Base-by-base conservation (phyloP, 1,140 invertebrate genomes). In the Solenopsis fugax region DNA sequence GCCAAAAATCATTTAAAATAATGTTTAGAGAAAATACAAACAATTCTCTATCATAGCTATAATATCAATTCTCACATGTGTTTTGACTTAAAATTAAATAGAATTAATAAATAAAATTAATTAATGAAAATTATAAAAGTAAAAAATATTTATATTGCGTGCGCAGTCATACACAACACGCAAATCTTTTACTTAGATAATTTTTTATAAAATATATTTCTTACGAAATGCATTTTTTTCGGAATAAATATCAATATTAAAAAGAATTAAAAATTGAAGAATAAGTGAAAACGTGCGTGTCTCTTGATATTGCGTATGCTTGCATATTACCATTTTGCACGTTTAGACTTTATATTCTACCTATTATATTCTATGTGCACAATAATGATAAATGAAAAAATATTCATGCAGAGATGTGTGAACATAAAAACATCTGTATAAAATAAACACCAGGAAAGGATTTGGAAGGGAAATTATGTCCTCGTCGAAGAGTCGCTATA, bases 401-500 rank as follows among this genome's bases (percentile, higher is more conserved):
- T 69, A 71, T 18, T 82, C 18, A 34, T 60, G 24, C 18, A 48
- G 29, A 37, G 21, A 60, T 48, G n/a, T 7, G 9, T 7, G 9
- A 71, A 71, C 62, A 62, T 84, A 75, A 62, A 60, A 84, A 34
- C 21, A 13, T 24, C 45, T 21, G 37, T 24, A 75, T 45, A 73
- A 82, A 58, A 72, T 9, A n/a, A 29, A 10, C 21, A 56, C 58
- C 9, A 24, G 34, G 10, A 45, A 34, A 34, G 41, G 2, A 64
- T 50, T 58, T 82, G 24, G 16, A 5, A 12, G 45, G 64, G 54
- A 65, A 84, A 72, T 37, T 56, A 78, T 62, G 77, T 54, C 56
- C 56, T 69, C 58, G 78, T 76, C n/a, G 85, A 71, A 77, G 65
- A 69, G 78, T 84, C 88, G 78, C 58, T 94, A 95, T 88, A 94